These are phyloP conservation scores for Laupala kohalensis DNA, from an alignment of 1,140 invertebrate genomes.

Conservation along the genomic window DNA sequence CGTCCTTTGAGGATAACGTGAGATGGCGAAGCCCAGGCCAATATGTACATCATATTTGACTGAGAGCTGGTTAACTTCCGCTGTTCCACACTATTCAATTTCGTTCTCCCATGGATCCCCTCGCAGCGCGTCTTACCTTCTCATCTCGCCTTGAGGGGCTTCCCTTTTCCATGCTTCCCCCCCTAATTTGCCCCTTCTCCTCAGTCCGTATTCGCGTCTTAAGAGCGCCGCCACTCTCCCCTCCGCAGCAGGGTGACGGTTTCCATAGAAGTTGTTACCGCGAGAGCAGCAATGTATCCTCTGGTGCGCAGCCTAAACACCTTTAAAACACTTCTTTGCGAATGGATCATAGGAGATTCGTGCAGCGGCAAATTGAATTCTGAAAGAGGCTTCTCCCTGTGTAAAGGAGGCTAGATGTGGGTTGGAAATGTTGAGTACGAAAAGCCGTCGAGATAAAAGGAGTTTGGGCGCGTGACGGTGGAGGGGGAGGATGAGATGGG, in stretches of 20 bases:
- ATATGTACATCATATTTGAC: constrained; percentile 4
- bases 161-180: neutral
- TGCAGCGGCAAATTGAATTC: constrained; percentile 2
- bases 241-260: neutral
- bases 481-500: too few relatives aligned
- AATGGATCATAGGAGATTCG: constrained; percentile 1
- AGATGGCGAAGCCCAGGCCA: neutral
- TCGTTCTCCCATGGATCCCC: neutral
- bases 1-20: neutral
- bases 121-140: neutral
- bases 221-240: neutral
- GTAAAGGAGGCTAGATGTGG: neutral
- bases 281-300: neutral
- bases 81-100: constrained; percentile 3
- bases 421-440: neutral
- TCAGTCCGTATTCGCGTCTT: neutral
- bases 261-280: neutral
- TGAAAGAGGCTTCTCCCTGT: neutral
- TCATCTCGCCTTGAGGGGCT: neutral
- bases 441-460: neutral
- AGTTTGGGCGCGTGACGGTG: neutral
- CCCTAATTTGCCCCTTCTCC: neutral
- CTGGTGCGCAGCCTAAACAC: neutral
- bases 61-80: constrained; percentile 9
- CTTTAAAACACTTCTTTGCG: constrained; percentile 5